These are phyloP conservation scores for Aphrocallistes beatrix DNA, from an alignment of 37 sponge, comb jelly and placozoan genomes.

Conservation along the genomic window DNA sequence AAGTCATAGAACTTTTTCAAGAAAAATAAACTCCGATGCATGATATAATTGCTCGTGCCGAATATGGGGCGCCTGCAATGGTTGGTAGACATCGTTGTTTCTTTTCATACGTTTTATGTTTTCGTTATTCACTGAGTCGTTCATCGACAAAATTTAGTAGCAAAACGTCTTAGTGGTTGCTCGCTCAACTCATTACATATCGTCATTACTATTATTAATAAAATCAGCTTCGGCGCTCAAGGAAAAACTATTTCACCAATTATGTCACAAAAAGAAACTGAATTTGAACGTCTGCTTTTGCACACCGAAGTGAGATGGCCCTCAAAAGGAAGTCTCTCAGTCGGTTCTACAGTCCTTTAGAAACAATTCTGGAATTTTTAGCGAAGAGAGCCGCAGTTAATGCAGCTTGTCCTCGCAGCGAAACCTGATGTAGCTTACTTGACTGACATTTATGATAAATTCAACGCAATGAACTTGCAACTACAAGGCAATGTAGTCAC, in stretches of 20 bases:
- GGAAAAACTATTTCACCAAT: conserved; percentile 2
- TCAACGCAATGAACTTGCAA: conserved; percentile 13
- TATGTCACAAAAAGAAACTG: conserved; percentile 17
- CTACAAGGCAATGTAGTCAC: not conserved
- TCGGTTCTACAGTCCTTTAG: not conserved
- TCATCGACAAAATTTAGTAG: not conserved
- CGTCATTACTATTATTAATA: not conserved
- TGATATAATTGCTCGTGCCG: conserved; percentile 9
- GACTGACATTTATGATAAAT: conserved; percentile 9
- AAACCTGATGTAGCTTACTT: conserved; percentile 18
- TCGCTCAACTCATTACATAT: not conserved
- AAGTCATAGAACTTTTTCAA: not conserved
- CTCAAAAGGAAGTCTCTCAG: conserved; percentile 4
- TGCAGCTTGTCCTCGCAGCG: conserved; percentile 4
- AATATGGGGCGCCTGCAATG: not conserved
- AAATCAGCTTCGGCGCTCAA: not conserved
- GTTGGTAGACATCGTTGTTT: not conserved
- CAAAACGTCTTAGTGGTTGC: conserved; percentile 13
- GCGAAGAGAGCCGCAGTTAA: not conserved
- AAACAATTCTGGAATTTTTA: not conserved
- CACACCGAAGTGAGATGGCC: conserved; percentile 14
- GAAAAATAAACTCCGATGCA: not conserved
- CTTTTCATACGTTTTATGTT: not conserved
- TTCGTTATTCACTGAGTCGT: not conserved
- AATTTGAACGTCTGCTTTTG: not conserved